Evolutionary conservation across 2,113 vertebrate genomes (phyloP), one percentile per base, ranked within the genome.

Genomic region (Sarotherodon lohbergeri): DNA sequence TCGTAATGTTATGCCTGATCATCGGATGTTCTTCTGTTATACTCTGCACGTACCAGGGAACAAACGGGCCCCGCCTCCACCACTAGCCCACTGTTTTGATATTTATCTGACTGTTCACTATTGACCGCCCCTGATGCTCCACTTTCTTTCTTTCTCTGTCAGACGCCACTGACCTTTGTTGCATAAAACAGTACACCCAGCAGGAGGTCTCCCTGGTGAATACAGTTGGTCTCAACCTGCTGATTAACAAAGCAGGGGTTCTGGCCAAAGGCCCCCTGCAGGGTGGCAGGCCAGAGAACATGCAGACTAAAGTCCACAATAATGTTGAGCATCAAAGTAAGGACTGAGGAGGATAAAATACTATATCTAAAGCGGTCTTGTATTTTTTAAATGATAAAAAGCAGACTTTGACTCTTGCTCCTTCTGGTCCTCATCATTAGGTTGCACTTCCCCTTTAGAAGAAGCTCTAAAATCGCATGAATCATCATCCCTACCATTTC

Each of bases 241-340:
- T 97, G 68, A 95, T 97, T 43, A 97, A 97, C 95, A 97, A 97
- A 0, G 95, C 96, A 1, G 96, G 85, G 50, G 84, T 96, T 80
- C 84, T 94, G 1, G 48, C 82, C 24, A 54, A 80, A 0, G 90
- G 81, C 7, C 90, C 50, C 22, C 34, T 95, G 88, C 86, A 94
- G 84, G 92, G 94, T 16, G 93, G 93, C 12, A 95, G 73, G 0
- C 81, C 90, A 3, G 94, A 97, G 83, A 93, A 95, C 5, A 96
- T 96, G 95, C 93, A 95, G 59, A 52, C 85, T n/a, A 32, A 83
- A 2, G 95, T 95, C 36, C 93, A 94, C 79, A 96, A 94, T 85
- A 96, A 96, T 8, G 88, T 94, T 0, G 83, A 94, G 93, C 91
- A 87, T 91, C 71, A 96, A 96, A 92, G 95, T 95, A 46, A 91